phyloP scores from a whole-genome alignment of 2,113 vertebrate species.

The Larimichthys crocea region DNA sequence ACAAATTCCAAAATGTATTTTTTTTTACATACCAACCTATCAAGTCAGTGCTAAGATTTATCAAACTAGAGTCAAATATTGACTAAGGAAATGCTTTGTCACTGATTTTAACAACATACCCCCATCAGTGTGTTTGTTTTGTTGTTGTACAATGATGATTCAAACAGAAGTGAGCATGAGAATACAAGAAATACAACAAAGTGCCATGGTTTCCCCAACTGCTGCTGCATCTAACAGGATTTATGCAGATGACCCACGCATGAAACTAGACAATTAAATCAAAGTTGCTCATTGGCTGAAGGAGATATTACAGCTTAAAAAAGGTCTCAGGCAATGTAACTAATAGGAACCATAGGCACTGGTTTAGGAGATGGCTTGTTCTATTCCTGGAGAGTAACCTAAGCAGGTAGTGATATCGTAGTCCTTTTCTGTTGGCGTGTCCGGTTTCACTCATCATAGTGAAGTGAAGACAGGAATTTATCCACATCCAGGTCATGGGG shows the following conservation, averaged over 20 bases:
- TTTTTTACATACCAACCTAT: slow-evolving; percentile 9
- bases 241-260: slow-evolving; percentile 2
- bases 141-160: slow-evolving; percentile 3
- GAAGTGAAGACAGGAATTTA: slow-evolving; percentile 96
- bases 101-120: slow-evolving; percentile 27
- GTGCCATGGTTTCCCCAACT: slow-evolving; percentile 28
- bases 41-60: slow-evolving; percentile 19
- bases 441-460: slow-evolving; percentile 92
- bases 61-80: slow-evolving; percentile 75
- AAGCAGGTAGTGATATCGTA: slow-evolving; percentile 34
- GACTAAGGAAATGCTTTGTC: slow-evolving; percentile 63
- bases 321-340: slow-evolving; percentile 44
- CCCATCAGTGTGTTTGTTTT: slow-evolving; percentile 12
- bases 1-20: slow-evolving; percentile 9
- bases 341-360: slow-evolving; percentile 52
- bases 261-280: slow-evolving; percentile 12
- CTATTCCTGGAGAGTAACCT: slow-evolving; percentile 64
- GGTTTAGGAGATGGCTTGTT: slow-evolving; percentile 68
- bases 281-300: slow-evolving; percentile 29
- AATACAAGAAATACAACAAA: slow-evolving; percentile 28
- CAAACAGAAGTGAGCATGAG: slow-evolving; percentile 8
- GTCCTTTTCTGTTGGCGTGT: slow-evolving; percentile 36
- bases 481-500: slow-evolving; percentile 97
- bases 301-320: slow-evolving; percentile 34
- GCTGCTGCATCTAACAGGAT: slow-evolving; percentile 30